Percentiles rank a stretch among this genome's conserved stretches.
Evolutionary conservation across 2,113 vertebrate species (phyloP).

Genomic region (Mionectes macconnelli): DNA sequence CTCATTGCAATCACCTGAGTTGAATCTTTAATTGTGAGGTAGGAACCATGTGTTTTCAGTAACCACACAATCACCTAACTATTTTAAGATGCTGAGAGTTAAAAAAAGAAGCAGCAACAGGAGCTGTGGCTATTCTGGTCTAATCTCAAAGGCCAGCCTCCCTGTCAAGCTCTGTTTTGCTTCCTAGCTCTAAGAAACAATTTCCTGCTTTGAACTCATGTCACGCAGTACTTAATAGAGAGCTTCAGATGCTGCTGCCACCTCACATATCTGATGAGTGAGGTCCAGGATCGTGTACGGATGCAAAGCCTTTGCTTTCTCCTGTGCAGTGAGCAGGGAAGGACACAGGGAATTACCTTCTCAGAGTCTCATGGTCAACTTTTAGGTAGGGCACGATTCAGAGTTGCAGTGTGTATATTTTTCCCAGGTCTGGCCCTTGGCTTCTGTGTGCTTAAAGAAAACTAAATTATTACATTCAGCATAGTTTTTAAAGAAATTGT

Average conservation of each 20-base stretch:
- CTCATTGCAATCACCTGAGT: neutral
- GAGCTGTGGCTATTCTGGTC: neutral
- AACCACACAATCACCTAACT: neutral
- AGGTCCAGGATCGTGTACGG: neutral
- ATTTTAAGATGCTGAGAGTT: neutral
- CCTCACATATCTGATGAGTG: rapidly evolving
- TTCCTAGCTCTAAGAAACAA: neutral
- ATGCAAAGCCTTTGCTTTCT: neutral
- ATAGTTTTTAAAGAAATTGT: neutral
- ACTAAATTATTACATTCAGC: neutral
- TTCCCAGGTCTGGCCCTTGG: neutral
- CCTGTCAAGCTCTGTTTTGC: neutral
- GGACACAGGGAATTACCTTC: neutral
- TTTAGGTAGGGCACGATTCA: neutral
- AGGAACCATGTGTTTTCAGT: neutral
- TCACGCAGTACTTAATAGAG: neutral
- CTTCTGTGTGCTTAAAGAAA: neutral
- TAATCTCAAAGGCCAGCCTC: neutral
- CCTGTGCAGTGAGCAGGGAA: neutral
- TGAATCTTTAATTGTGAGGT: neutral
- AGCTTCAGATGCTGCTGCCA: neutral
- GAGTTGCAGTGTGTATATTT: neutral
- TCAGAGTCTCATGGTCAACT: neutral
- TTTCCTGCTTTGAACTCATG: neutral
- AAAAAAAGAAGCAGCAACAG: neutral